Conservation (phyloP, 2,797 vertebrate genomes). For the Catostomus latipinnis region DNA sequence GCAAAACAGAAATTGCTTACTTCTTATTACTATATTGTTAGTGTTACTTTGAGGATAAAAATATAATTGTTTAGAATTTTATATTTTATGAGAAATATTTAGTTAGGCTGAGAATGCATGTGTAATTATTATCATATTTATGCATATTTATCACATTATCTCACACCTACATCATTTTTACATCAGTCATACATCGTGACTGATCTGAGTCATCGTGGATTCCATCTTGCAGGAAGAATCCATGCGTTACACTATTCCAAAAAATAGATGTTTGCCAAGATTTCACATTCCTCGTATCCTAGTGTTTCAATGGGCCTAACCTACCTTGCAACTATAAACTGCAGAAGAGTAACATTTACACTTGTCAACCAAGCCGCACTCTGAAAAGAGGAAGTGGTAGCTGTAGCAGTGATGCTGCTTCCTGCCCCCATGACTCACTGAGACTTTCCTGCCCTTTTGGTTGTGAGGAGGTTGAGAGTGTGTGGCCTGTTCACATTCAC, state of each 20-base stretch:
- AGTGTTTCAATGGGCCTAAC: not conserved
- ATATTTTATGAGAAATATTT: not conserved
- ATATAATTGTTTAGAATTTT: not conserved
- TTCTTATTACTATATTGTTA: not conserved
- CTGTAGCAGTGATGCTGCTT: conserved; percentile 85
- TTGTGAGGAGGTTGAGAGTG: conserved; percentile 69
- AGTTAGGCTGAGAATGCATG: too few species aligned
- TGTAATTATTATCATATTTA: not conserved
- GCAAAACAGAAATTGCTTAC: too few species aligned
- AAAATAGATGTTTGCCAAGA: not conserved
- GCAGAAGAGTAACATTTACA: conserved; percentile 53
- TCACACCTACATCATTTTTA: too few species aligned
- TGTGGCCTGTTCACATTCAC: conserved; percentile 55
- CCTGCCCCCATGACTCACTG: conserved; percentile 81
- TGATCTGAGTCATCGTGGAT: too few species aligned
- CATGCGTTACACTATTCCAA: not conserved
- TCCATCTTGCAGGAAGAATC: not conserved
- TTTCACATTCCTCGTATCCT: not conserved
- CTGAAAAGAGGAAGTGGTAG: conserved; percentile 66
- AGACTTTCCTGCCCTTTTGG: conserved; percentile 80
- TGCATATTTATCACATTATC: not conserved
- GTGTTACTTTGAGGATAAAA: not conserved
- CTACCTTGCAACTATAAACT: conserved; percentile 25
- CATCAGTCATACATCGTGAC: not conserved
- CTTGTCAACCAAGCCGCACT: not conserved